These are phyloP conservation scores for Odobenus rosmarus DNA, from an alignment of 2,113 vertebrate species.

Conservation along the genomic window DNA sequence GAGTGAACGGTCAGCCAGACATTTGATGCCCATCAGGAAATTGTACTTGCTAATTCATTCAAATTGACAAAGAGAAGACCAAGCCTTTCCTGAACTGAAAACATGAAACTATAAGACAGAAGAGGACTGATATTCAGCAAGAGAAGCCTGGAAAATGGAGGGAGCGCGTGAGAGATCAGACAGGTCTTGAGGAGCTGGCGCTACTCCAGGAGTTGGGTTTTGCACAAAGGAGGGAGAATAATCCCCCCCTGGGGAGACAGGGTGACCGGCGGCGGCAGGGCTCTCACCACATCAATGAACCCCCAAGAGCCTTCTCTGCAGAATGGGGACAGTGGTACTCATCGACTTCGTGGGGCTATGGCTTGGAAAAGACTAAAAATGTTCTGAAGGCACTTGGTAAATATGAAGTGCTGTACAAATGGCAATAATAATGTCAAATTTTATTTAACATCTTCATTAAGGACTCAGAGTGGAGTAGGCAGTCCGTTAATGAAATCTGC, in stretches of 20 bases:
- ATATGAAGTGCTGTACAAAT: conserved; percentile 57
- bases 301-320: background rate
- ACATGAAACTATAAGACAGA: background rate
- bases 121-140: background rate
- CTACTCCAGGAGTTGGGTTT: background rate
- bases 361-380: conserved; percentile 54
- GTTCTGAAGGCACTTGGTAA: conserved; percentile 56
- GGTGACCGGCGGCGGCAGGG: background rate
- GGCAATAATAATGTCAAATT: conserved; percentile 63
- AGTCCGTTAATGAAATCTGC: conserved; percentile 65
- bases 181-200: fast-evolving
- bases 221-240: background rate
- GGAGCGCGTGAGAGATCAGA: background rate
- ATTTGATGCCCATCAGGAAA: background rate
- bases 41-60: conserved; percentile 73
- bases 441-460: conserved; percentile 78
- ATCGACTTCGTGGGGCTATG: background rate
- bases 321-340: background rate
- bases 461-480: conserved; percentile 47
- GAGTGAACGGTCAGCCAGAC: background rate
- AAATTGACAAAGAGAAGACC: background rate
- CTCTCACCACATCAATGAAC: background rate
- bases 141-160: background rate
- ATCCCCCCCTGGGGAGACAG: background rate
- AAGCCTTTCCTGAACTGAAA: conserved; percentile 11